Evolutionary conservation across 2,888 invertebrate species (phyloP), one percentile per base, ranked within the genome.

Genomic region (Pachymerium ferrugineum): DNA sequence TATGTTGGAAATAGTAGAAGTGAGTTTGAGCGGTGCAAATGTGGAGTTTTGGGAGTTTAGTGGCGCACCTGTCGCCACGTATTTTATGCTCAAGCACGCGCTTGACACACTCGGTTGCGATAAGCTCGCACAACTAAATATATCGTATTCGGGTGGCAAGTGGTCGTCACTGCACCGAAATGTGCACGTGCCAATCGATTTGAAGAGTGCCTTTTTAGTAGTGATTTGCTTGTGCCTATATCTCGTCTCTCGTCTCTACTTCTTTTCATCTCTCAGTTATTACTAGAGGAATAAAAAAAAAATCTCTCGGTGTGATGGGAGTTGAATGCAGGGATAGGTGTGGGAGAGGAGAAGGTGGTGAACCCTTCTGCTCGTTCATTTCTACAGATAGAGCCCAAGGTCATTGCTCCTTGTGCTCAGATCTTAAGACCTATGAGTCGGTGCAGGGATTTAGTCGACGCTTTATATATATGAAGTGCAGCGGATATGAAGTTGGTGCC

Each of bases 401-500:
- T 62, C 62, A 62, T 62, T 62, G 62, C 62, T 62, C 62, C 62
- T 62, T n/a, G 28, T 12, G 62, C 62, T 62, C 22, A 14, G 25
- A 25, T 62, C 62, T 62, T 62, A 62, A 62, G 62, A 62, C 62
- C 62, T n/a, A 19, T 28, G 62, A 62, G 62, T 62, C n/a, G 62
- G 62, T 62, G 2, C 62, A 5, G 62, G 62, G 62, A 62, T 62
- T 62, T 62, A 62, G 62, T 62, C 62, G 62, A 62, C 62, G 62
- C 62, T 62, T 62, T 62, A 62, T 62, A 62, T 54, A 62, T 62
- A 62, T 62, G 62, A 62, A 62, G 62, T 62, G 62, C 62, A 62
- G 62, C 62, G 62, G 62, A 62, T 62, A 62, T 62, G 62, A 62
- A 62, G 62, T 62, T 62, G n/a, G 62, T 28, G 62, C 62, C 28